These are phyloP conservation scores for Dione vanillae DNA, from an alignment of 2,888 invertebrate genomes.

Conservation along the genomic window DNA sequence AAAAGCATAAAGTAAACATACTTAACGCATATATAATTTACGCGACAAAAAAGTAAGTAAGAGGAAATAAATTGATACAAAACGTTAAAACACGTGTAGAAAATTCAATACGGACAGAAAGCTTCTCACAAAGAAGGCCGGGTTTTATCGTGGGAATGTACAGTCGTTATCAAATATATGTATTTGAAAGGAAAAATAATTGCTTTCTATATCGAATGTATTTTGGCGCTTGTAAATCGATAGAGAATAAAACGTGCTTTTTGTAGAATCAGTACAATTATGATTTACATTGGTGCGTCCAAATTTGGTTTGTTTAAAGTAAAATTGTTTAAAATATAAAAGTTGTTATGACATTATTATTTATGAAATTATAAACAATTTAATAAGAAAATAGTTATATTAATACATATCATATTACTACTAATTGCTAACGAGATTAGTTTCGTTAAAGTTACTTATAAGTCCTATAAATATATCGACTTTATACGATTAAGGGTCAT, in stretches of 20 bases:
- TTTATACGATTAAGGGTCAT: not conserved
- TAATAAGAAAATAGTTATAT: not conserved
- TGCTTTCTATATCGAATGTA: conserved; percentile 11
- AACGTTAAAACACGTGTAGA: conserved; percentile 30
- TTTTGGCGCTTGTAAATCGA: conserved; percentile 15
- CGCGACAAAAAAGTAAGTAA: not conserved
- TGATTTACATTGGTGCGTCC: not conserved
- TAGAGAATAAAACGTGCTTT: not conserved
- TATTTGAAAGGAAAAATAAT: conserved; percentile 19
- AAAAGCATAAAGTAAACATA: conserved; percentile 7
- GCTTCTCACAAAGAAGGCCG: conserved; percentile 30
- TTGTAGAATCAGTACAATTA: not conserved
- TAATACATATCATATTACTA: not conserved
- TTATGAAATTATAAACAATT: not conserved
- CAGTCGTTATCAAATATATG: conserved; percentile 24
- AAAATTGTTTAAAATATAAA: not conserved
- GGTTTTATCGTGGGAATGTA: conserved; percentile 23
- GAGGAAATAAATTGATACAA: conserved; percentile 22
- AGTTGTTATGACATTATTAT: not conserved
- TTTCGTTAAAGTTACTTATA: not conserved
- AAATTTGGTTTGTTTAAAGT: not conserved
- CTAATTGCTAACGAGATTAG: not conserved
- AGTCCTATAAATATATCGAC: not conserved
- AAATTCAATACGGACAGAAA: conserved; percentile 31
- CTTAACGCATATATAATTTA: not conserved